phyloP scores from a whole-genome alignment of 2,888 invertebrate species.

The Agriotes lineatus region DNA sequence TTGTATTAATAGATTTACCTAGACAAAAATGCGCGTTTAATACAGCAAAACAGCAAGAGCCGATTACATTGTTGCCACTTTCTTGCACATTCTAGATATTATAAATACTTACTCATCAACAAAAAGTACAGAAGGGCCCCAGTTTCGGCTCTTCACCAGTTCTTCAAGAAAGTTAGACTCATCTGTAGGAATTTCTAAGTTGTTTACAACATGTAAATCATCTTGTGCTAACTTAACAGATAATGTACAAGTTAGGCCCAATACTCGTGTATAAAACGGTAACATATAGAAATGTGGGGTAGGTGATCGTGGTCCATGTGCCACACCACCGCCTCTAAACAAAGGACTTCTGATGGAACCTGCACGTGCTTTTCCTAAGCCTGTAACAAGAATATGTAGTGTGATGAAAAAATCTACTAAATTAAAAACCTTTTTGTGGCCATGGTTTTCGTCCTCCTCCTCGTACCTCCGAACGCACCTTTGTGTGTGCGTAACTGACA shows the following conservation, averaged over 20 bases:
- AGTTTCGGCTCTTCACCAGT: conserved; percentile 85
- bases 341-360: conserved; percentile 93
- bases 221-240: conserved; percentile 96
- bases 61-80: too few relatives aligned
- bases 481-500: conserved; percentile 85
- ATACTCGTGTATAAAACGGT: conserved; percentile 80
- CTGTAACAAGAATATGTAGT: conserved; percentile 47
- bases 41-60: too few relatives aligned
- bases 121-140: conserved; percentile 97
- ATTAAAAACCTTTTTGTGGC: conserved; percentile 88
- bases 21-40: too few relatives aligned
- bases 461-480: conserved; percentile 85
- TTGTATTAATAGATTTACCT: too few relatives aligned
- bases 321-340: conserved; percentile 85
- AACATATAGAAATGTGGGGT: conserved; percentile 95
- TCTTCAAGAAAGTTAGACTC: conserved; percentile 84
- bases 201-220: conserved; percentile 91
- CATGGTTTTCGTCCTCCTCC: conserved; percentile 96
- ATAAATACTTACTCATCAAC: conserved; percentile 87
- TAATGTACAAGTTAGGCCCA: conserved; percentile 85
- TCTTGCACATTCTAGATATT: background rate
- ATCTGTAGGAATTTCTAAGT: conserved; percentile 86
- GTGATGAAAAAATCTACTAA: background rate
- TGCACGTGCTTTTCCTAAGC: conserved; percentile 87
- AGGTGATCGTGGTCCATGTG: conserved; percentile 93